phyloP scores from a whole-genome alignment of 2,888 invertebrate species.

The Microplitis manilae region DNA sequence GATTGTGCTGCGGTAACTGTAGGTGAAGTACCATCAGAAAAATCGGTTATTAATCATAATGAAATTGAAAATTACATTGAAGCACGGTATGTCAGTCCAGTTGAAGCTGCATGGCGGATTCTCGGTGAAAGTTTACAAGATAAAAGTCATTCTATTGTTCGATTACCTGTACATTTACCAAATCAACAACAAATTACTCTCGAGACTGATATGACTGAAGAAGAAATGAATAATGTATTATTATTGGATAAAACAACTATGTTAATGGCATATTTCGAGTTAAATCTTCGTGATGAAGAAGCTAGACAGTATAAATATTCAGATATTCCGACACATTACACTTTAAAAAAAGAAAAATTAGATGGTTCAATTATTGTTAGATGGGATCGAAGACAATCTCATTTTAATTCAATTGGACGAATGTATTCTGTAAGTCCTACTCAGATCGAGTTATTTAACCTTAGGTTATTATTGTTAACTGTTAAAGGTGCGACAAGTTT shows the following conservation, averaged over 20 bases:
- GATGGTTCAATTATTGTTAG: conserved; percentile 12
- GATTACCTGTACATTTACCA: conserved; percentile 47
- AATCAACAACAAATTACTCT: conserved; percentile 43
- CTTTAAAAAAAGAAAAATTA: conserved; percentile 40
- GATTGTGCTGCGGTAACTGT: conserved; percentile 48
- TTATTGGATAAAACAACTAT: conserved; percentile 37
- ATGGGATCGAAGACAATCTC: conserved; percentile 42
- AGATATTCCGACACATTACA: conserved; percentile 45
- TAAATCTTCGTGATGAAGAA: conserved; percentile 42
- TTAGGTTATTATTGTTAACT: conserved; percentile 56
- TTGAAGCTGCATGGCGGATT: conserved; percentile 46
- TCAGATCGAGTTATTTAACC: conserved; percentile 56
- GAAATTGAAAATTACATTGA: conserved; percentile 48
- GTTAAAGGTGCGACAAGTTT: conserved; percentile 57
- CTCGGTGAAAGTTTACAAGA: conserved; percentile 35
- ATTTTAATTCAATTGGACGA: conserved; percentile 51
- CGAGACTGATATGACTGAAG: conserved; percentile 12
- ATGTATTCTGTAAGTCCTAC: conserved; percentile 55
- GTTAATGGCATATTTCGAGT: conserved; percentile 38
- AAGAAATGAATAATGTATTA: conserved; percentile 31
- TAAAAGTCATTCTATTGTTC: conserved; percentile 41
- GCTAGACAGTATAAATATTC: conserved; percentile 44
- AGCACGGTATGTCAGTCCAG: conserved; percentile 46
- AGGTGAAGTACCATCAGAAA: no score
- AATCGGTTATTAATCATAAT: not conserved